Conservation (phyloP, 2,113 vertebrate species). For the Sinocyclocheilus anophthalmus region DNA sequence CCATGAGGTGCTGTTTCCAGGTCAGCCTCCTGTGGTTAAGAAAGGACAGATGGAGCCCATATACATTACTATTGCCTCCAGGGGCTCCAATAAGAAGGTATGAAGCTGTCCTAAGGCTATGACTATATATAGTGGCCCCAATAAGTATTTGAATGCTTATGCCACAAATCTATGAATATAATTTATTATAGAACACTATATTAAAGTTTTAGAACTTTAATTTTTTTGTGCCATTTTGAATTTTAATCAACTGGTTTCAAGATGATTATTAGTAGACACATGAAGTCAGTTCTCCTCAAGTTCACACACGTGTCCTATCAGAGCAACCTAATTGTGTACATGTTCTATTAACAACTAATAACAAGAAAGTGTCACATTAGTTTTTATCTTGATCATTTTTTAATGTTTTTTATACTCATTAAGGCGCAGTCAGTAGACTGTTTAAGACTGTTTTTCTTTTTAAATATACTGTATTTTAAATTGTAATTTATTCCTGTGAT, state of each 20-base stretch:
- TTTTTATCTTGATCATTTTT: no score
- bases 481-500: no score
- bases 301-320: no score
- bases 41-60: conserved; percentile 88
- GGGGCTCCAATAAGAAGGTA: conserved; percentile 95
- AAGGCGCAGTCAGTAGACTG: no score
- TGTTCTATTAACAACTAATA: no score
- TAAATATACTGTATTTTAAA: no score
- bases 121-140: not conserved
- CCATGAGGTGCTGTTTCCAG: conserved; percentile 85
- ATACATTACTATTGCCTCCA: conserved; percentile 84
- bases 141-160: not conserved
- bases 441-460: no score
- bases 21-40: conserved; percentile 81
- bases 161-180: not conserved
- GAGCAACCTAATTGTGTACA: no score
- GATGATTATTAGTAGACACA: no score
- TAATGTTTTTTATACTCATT: no score
- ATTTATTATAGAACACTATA: not conserved
- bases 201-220: not conserved
- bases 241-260: not conserved
- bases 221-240: not conserved
- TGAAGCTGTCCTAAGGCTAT: conserved; percentile 2
- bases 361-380: no score
- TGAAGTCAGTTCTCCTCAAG: no score